phyloP scores from a whole-genome alignment of 2,797 vertebrate genomes.

The Hafferia zeledoni region DNA sequence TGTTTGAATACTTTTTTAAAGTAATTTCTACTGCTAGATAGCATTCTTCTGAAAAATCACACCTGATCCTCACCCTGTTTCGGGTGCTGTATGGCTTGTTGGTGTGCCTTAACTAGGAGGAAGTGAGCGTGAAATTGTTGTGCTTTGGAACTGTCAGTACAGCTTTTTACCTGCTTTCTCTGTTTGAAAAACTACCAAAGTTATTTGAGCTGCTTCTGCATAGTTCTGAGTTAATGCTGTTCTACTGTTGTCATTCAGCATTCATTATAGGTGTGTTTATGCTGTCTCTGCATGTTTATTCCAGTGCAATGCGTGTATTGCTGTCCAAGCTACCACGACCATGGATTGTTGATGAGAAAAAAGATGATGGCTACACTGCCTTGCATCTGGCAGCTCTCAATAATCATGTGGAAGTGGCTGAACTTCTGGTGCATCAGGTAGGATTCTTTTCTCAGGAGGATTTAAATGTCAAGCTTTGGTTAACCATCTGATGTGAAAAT shows the following conservation, averaged over 20 bases:
- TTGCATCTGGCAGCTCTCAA: constrained; percentile 97
- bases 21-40: neutral
- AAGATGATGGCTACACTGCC: constrained; percentile 97
- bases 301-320: constrained; percentile 95
- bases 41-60: neutral
- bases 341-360: constrained; percentile 99
- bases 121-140: neutral
- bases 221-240: neutral
- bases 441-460: neutral
- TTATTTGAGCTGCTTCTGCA: neutral
- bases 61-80: neutral
- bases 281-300: neutral
- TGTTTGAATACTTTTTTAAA: neutral
- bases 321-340: constrained; percentile 96
- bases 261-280: neutral
- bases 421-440: constrained; percentile 98
- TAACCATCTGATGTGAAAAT: neutral
- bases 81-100: neutral
- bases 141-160: neutral
- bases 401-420: constrained; percentile 98
- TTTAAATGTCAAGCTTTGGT: constrained; percentile 21
- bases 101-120: neutral
- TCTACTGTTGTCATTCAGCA: neutral
- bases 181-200: neutral
- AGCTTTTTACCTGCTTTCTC: neutral